Base-by-base conservation (phyloP, 1,140 invertebrate species). In the Centruroides vittatus region DNA sequence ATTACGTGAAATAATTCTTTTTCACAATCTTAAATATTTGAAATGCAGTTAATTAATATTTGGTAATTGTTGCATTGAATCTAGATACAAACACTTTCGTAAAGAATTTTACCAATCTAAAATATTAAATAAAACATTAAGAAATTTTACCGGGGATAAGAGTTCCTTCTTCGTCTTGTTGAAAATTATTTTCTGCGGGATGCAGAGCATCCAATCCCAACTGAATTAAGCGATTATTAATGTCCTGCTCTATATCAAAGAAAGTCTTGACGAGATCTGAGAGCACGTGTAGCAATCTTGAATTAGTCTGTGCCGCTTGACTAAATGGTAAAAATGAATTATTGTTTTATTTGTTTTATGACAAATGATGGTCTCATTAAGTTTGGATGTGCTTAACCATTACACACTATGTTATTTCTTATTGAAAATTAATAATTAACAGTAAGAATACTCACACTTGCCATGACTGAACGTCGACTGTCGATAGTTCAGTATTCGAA, bases 241-340 rank as follows among this genome's bases (percentile, higher is more conserved):
- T 68, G 46, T 67, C 65, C 9, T 59, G 50, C 46, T 67, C 66
- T 35, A 61, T 67, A 47, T 68, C 67, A 8, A 68, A 35, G 59
- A 67, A 67, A 11, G 65, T 64, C 55, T 68, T 67, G 41, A 68
- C 67, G 41, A 68, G 50, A 57, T 67, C 65, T 9, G 65, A 67
- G 36, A 68, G 47, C 5, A 68, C 67, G 48, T 63, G 53, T 12
- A 68, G 59, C 11, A 67, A 35, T 10, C 67, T 60, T 58, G 57
- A 52, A 35, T 66, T 66, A 49, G 67, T 65, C 41, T 61, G 60
- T 10, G 64, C 64, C 41, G 60, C 59, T 58, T 64, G 49, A 13
- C 58, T 59, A n/a, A 4, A 34, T 23, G 4, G 46, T 9, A 57
- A 47, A 41, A 5, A 46, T 6, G 47, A n/a, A 5, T 57, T 47